Conservation (phyloP, 2,797 vertebrate species). For the Gephyroberyx darwinii region DNA sequence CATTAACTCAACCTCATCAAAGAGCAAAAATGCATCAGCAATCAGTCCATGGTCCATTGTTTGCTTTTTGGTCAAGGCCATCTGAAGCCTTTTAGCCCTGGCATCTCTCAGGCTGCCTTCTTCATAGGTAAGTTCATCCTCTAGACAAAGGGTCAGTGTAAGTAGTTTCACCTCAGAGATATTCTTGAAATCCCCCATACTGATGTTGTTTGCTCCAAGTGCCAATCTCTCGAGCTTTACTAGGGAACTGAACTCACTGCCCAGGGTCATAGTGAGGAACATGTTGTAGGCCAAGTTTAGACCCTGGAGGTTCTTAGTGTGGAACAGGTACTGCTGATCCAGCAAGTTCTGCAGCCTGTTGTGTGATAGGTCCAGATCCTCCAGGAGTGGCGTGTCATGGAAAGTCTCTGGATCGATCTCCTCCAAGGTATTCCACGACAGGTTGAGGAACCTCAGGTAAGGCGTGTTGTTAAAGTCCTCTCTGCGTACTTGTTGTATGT, state of each 20-base stretch:
- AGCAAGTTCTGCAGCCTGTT: constrained; percentile 79
- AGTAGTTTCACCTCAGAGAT: constrained; percentile 72
- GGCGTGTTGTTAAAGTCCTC: constrained; percentile 76
- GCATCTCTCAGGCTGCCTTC: constrained; percentile 64
- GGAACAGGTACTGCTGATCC: constrained; percentile 73
- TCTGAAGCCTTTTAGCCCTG: constrained; percentile 56
- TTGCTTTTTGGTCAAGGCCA: constrained; percentile 40
- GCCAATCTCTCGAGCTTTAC: constrained; percentile 77
- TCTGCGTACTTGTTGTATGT: constrained; percentile 74
- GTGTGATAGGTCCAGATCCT: constrained; percentile 85
- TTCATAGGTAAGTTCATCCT: constrained; percentile 61
- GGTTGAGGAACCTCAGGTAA: constrained; percentile 79
- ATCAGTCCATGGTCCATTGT: constrained; percentile 51
- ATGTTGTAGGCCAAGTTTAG: constrained; percentile 85
- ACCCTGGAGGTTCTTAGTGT: constrained; percentile 66
- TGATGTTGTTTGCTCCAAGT: constrained; percentile 76
- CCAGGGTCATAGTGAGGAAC: constrained; percentile 77
- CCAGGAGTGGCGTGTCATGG: constrained; percentile 74
- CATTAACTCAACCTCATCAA: constrained; percentile 81
- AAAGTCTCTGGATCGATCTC: constrained; percentile 78
- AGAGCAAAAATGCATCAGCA: constrained; percentile 76
- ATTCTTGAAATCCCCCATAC: constrained; percentile 76
- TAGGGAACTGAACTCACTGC: constrained; percentile 73
- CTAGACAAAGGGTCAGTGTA: constrained; percentile 69
- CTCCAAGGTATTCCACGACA: constrained; percentile 82